Evolutionary conservation across 2,888 invertebrate genomes (phyloP), one percentile per base, ranked within the genome.

Genomic region (Emmelina monodactyla): DNA sequence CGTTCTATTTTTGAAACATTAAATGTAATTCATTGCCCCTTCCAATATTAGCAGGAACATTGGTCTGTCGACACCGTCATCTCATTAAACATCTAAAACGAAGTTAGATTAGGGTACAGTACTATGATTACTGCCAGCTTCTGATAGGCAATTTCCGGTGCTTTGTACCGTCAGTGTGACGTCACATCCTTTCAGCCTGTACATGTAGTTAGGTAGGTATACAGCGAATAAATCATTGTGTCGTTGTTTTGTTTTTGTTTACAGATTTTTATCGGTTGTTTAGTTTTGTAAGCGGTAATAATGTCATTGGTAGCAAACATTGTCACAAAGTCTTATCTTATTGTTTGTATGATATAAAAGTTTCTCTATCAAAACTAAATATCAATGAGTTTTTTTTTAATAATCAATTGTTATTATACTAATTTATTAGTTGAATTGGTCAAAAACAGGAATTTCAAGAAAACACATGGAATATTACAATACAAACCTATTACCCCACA

Each of bases 61-160:
- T n/a, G 28, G 2, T n/a, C 25, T 25, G 53, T 46, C 53, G 49
- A 64, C 65, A 68, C 61, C 3, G n/a, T 3, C 25, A 67, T 66
- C 69, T 66, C 62, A 71, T 73, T 72, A 67, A 62, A 46, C 59
- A 62, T 60, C 63, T 64, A 53, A 51, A 50, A 54, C 44, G 50
- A 72, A 76, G 72, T 73, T 73, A 72, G 64, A 75, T 73, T 73
- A 71, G 53, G 49, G 52, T 50, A 48, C 52, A 35, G 32, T 31
- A 47, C 49, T 50, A 49, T 59, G 60, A 60, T 70, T 68, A 66
- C 69, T 67, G 57, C 58, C 58, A 58, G 50, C 50, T 58, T 55
- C 57, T 65, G 70, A 75, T 78, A 76, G 71, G 71, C 75, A 76
- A 76, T 75, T 78, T 78, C 76, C 76, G 62, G 52, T 49, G 53